Conservation (phyloP, 1,140 invertebrate genomes). For the Drosophila kohkoa region DNA sequence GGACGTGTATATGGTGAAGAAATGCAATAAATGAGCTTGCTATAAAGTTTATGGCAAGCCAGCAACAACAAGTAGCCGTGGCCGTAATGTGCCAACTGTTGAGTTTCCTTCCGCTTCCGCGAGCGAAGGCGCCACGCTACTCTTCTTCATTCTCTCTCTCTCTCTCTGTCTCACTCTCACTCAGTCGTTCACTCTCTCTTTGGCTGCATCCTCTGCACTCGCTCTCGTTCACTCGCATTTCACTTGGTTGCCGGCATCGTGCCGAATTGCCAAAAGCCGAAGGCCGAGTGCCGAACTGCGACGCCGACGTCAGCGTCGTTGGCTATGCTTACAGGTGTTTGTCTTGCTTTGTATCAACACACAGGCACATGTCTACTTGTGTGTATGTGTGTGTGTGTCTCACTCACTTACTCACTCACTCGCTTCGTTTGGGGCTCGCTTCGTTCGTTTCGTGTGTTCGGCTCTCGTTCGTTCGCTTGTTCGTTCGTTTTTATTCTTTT, state of each 20-base stretch:
- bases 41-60: conserved; percentile 11
- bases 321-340: conserved; percentile 75
- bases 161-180: conserved; percentile 8
- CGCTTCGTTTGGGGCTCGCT: conserved; percentile 14
- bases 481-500: conserved; percentile 4
- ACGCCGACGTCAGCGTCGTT: conserved; percentile 7
- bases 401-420: conserved; percentile 5
- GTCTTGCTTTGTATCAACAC: conserved; percentile 24
- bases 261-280: conserved; percentile 3
- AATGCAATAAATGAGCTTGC: conserved; percentile 50
- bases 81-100: conserved; percentile 77
- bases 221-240: conserved; percentile 20
- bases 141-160: conserved; percentile 6
- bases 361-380: background rate
- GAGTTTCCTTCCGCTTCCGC: conserved; percentile 78
- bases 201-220: conserved; percentile 2
- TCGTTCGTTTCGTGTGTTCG: background rate
- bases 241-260: conserved; percentile 45
- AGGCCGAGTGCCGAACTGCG: conserved; percentile 3
- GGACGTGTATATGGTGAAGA: background rate
- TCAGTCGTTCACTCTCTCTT: conserved; percentile 3
- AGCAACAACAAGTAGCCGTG: conserved; percentile 60
- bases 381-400: background rate
- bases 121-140: background rate
- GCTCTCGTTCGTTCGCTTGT: conserved; percentile 18